Percentiles rank a stretch among this genome's conserved stretches.
phyloP scores from a whole-genome alignment of 2,113 vertebrate genomes.

The Pogona vitticeps region DNA sequence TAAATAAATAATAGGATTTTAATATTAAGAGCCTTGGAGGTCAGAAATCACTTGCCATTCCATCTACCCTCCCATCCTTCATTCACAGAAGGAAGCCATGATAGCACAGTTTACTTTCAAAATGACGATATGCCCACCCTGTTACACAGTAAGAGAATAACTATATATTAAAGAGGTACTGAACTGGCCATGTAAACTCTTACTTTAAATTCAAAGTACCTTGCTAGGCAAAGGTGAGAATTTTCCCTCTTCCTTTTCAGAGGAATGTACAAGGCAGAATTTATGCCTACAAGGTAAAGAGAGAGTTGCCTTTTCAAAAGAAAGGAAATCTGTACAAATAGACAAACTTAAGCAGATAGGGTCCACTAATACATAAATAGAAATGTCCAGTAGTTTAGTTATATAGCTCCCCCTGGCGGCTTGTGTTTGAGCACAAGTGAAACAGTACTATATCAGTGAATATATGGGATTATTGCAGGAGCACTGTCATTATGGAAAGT shows the following conservation, averaged over 20 bases:
- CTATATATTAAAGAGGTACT: background rate
- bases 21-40: too few relatives aligned
- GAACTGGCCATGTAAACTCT: background rate
- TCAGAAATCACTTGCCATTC: too few relatives aligned
- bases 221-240: background rate
- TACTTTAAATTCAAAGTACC: background rate
- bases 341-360: background rate
- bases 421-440: background rate
- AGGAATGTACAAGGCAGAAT: background rate
- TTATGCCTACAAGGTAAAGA: background rate
- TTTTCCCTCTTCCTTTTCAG: background rate
- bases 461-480: too few relatives aligned
- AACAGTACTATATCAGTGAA: background rate
- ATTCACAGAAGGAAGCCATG: background rate
- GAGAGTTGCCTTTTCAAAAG: background rate
- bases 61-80: background rate
- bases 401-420: slow-evolving; percentile 11
- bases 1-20: too few relatives aligned
- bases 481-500: too few relatives aligned
- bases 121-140: background rate
- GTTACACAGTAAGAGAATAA: background rate
- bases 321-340: background rate
- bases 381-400: background rate
- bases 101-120: background rate
- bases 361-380: background rate